These are phyloP conservation scores for Calameuta pallipes DNA, from an alignment of 2,888 invertebrate species.

Conservation along the genomic window DNA sequence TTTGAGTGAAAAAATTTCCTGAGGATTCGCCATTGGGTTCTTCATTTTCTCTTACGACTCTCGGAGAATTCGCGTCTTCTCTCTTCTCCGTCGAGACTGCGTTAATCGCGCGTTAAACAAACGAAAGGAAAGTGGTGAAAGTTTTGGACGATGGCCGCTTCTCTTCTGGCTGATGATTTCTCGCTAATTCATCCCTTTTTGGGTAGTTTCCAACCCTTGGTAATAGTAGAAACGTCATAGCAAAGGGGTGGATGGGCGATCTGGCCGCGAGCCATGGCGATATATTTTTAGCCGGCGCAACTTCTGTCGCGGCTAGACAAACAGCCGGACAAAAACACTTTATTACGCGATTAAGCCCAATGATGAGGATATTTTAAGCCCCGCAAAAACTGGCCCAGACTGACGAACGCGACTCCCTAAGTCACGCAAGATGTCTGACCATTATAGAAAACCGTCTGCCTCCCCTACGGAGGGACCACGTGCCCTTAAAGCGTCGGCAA, in stretches of 20 bases:
- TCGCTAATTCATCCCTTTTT: background rate
- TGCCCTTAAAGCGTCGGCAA: background rate
- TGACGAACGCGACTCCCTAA: background rate
- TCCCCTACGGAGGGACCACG: background rate
- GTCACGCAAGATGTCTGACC: background rate
- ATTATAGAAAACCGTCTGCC: background rate
- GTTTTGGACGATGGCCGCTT: background rate
- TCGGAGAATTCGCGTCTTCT: background rate
- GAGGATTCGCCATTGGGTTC: background rate
- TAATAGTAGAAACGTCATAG: background rate
- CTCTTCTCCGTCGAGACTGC: too few species aligned
- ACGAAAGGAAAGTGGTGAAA: background rate
- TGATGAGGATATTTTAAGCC: conserved; percentile 56
- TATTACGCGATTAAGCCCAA: conserved; percentile 60
- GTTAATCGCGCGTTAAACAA: background rate
- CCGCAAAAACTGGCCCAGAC: conserved; percentile 38
- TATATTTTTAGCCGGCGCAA: conserved; percentile 18
- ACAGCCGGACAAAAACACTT: conserved; percentile 59
- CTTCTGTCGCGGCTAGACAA: conserved; percentile 45
- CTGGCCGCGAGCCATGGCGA: conserved; percentile 23
- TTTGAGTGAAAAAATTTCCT: background rate
- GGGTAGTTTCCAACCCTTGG: background rate
- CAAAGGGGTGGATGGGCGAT: conserved; percentile 1
- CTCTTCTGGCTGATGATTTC: background rate
- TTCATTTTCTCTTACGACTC: background rate